Evolutionary conservation across 1,140 invertebrate species (phyloP), one percentile per base, ranked within the genome.

Genomic region (Drosophila yakuba): DNA sequence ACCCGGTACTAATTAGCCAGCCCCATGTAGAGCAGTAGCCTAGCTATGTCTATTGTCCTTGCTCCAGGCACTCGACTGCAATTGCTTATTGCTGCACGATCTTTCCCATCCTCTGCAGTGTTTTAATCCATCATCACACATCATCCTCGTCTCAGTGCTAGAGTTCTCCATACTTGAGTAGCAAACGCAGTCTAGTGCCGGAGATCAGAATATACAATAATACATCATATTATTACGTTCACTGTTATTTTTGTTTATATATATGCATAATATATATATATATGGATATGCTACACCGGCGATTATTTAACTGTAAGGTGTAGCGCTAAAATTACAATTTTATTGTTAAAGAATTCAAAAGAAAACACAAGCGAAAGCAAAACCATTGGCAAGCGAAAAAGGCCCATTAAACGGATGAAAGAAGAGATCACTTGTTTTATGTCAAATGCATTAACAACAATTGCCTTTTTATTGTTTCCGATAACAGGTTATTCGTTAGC

Each of bases 171-270:
- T 11, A 17, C 41, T 20, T 4, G 25, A 44, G 10, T 36, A 8
- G 28, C 17, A 17, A 25, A 25, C 28, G 15, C 50, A 43, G 44
- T 74, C 48, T 41, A 55, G 54, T 43, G 47, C 23, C 60, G 35
- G 38, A 39, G 25, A 28, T 36, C 17, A 20, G 11, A 60, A 45
- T 36, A 63, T 60, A 61, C 39, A 76, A 55, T 74, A 63, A 74
- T 38, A 54, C 50, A 69, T 52, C 62, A 59, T 72, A 84, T 71
- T 69, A 84, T 78, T 83, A 71, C 57, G 74, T 83, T 79, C 76
- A 88, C 64, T 86, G 82, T 86, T 86, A 86, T 76, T 80, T 78
- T 86, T 73, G 80, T 88, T 86, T 86, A 83, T 71, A 74, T 82
- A 81, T 72, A 72, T 64, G 62, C 47, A 59, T 62, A 36, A 76